Evolutionary conservation across 2,113 vertebrate genomes (phyloP).

Genomic region (Girardinichthys multiradiatus): DNA sequence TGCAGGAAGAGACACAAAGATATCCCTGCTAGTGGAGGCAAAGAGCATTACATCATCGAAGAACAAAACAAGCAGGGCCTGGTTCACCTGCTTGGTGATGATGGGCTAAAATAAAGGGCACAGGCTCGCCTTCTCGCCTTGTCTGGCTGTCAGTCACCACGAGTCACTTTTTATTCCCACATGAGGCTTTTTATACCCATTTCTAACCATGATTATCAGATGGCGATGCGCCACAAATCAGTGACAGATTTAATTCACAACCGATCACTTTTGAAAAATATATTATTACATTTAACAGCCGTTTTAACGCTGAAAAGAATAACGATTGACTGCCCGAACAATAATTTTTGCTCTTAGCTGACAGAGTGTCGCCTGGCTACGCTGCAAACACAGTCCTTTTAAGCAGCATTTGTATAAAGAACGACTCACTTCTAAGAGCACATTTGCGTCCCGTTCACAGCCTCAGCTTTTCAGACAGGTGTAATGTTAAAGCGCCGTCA

Average conservation of each 20-base stretch:
- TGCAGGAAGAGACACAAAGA: conserved; percentile 36
- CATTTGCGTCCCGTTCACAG: conserved; percentile 38
- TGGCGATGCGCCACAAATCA: not conserved
- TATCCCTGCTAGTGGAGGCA: conserved; percentile 3
- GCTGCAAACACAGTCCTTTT: not conserved
- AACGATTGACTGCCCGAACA: not conserved
- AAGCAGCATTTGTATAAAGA: not conserved
- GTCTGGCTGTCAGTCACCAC: not conserved
- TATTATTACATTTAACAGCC: not conserved
- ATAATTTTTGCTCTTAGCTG: not conserved
- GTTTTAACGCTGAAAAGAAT: not conserved
- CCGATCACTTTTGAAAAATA: not conserved
- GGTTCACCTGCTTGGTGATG: conserved; percentile 11
- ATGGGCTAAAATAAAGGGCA: not conserved
- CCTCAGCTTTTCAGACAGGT: conserved; percentile 8
- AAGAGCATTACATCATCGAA: conserved; percentile 59
- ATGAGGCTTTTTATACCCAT: not conserved
- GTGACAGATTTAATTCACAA: not conserved
- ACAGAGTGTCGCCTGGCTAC: conserved; percentile 6
- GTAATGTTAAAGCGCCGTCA: conserved; percentile 47
- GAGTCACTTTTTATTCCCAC: not conserved
- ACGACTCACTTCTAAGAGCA: conserved; percentile 59
- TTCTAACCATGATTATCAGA: not conserved
- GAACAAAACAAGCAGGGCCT: conserved; percentile 41
- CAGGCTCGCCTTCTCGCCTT: conserved; percentile 2